A percentile compares a stretch with the other conserved stretches of the same genome.
These are phyloP conservation scores for Sibirionetta formosa DNA, from an alignment of 2,797 vertebrate species.

Conservation along the genomic window DNA sequence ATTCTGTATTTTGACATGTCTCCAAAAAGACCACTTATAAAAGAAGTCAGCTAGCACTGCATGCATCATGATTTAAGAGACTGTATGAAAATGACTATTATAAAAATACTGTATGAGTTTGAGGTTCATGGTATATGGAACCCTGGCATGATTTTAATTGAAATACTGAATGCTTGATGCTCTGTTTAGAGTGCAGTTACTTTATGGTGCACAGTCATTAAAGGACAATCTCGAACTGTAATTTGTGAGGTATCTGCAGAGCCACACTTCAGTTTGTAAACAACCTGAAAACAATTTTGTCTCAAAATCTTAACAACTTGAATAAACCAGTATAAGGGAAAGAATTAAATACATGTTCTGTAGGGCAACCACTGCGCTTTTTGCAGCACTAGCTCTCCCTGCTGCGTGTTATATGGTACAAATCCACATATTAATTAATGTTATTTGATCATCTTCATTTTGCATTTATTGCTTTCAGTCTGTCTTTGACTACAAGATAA, in stretches of 20 bases:
- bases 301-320: constrained; percentile 50
- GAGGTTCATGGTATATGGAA: neutral
- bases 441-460: constrained; percentile 24
- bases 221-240: constrained; percentile 65
- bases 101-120: constrained; percentile 54
- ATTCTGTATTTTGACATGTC: constrained; percentile 4
- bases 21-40: constrained; percentile 15
- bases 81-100: constrained; percentile 28
- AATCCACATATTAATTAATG: constrained; percentile 34
- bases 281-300: constrained; percentile 70
- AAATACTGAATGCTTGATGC: constrained; percentile 70
- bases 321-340: neutral
- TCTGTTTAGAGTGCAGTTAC: constrained; percentile 45
- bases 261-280: constrained; percentile 80
- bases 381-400: constrained; percentile 34
- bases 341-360: neutral
- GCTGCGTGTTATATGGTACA: constrained; percentile 12
- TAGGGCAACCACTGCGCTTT: constrained; percentile 19
- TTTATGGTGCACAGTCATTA: constrained; percentile 9
- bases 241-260: constrained; percentile 82
- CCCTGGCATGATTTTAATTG: constrained; percentile 45
- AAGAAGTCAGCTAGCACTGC: neutral
- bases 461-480: constrained; percentile 83
- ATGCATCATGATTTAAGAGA: neutral
- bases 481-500: constrained; percentile 71